These are phyloP conservation scores for Hyles euphorbiae DNA, from an alignment of 1,140 invertebrate species.

Conservation along the genomic window DNA sequence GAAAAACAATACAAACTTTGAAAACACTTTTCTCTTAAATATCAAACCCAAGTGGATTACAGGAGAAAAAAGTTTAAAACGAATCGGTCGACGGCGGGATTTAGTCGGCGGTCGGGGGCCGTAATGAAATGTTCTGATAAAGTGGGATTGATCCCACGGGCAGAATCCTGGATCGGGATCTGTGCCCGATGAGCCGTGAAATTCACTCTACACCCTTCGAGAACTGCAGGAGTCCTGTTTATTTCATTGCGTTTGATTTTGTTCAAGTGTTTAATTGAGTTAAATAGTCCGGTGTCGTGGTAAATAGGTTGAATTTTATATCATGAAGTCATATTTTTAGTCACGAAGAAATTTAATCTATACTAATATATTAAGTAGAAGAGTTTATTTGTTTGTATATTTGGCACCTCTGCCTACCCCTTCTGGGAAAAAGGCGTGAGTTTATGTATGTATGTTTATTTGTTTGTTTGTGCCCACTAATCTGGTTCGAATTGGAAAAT, in stretches of 20 bases:
- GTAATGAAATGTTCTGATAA: constrained; percentile 38
- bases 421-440: too few species aligned
- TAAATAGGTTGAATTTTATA: too few species aligned
- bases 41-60: not conserved
- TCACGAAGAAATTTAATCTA: too few species aligned
- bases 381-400: too few species aligned
- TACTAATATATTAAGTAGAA: too few species aligned
- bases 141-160: constrained; percentile 26
- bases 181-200: constrained; percentile 30
- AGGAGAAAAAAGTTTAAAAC: not conserved
- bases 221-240: not conserved
- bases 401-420: too few species aligned
- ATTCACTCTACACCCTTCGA: constrained; percentile 26
- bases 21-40: too few species aligned
- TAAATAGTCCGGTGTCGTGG: not conserved
- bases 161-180: constrained; percentile 19
- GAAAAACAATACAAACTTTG: too few species aligned
- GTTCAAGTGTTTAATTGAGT: not conserved
- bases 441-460: too few species aligned
- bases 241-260: not conserved
- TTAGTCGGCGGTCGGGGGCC: constrained; percentile 26
- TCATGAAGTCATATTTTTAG: too few species aligned
- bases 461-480: too few species aligned
- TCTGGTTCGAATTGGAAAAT: too few species aligned
- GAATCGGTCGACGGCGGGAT: constrained; percentile 15